Percentiles rank a stretch among this genome's conserved stretches.
phyloP scores from a whole-genome alignment of 1,140 invertebrate species.

The Mactra quadrangularis region DNA sequence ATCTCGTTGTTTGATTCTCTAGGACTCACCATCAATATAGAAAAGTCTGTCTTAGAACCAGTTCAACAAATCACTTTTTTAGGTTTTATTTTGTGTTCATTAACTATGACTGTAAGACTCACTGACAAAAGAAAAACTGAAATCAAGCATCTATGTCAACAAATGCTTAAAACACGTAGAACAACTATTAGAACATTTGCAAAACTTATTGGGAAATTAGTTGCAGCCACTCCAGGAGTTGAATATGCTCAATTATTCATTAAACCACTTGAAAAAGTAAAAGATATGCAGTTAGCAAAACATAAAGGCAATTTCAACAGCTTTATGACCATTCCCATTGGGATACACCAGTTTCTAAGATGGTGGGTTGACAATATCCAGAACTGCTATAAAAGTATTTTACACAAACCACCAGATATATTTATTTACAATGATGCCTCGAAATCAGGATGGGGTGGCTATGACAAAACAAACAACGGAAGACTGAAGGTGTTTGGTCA shows the following conservation, averaged over 20 bases:
- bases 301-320: conserved; percentile 8
- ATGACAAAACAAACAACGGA: not conserved
- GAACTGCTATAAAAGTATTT: not conserved
- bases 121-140: not conserved
- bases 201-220: conserved; percentile 9
- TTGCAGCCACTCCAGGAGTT: not conserved
- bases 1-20: not conserved
- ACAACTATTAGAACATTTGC: conserved; percentile 10
- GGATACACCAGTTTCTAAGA: not conserved
- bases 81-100: conserved; percentile 1
- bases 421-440: not conserved
- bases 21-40: not conserved
- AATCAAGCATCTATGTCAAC: not conserved
- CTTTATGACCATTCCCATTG: not conserved
- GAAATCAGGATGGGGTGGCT: not conserved
- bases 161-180: not conserved
- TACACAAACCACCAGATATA: not conserved
- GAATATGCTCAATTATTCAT: not conserved
- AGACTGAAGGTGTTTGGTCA: conserved; percentile 1
- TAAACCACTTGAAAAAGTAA: conserved; percentile 15
- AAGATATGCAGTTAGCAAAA: conserved; percentile 5
- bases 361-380: too few species aligned
- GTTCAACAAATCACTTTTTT: not conserved
- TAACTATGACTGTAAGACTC: conserved; percentile 12
- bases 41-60: conserved; percentile 8